These are phyloP conservation scores for Peromyscus aztecus DNA, from an alignment of 2,797 vertebrate species.

Conservation along the genomic window DNA sequence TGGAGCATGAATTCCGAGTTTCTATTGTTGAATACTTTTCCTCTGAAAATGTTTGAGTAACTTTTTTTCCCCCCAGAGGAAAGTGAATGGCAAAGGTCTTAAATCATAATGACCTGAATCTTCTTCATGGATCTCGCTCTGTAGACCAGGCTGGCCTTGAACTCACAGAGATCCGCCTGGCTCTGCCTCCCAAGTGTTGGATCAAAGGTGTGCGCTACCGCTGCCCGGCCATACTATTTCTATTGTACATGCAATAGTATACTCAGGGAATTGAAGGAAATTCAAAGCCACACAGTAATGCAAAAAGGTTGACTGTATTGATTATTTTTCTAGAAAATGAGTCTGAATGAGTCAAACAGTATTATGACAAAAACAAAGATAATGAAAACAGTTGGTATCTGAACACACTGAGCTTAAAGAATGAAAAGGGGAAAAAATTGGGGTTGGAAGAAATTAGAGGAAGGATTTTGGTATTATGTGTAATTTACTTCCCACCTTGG, in stretches of 20 bases:
- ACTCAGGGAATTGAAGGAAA: not conserved
- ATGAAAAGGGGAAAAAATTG: not conserved
- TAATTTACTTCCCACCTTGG: not conserved
- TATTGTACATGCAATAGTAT: not conserved
- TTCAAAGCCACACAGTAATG: not conserved
- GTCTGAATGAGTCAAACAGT: not conserved
- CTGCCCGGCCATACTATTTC: not conserved
- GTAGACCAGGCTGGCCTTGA: no score
- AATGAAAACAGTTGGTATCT: conserved; percentile 17
- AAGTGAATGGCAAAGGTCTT: conserved; percentile 17
- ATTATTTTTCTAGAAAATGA: conserved; percentile 46
- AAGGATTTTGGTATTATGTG: not conserved
- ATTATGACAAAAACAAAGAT: conserved; percentile 12
- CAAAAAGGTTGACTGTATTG: not conserved
- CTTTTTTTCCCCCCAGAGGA: not conserved
- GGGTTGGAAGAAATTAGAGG: not conserved
- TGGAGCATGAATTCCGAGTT: not conserved
- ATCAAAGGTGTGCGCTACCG: no score
- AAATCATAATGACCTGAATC: conserved; percentile 12
- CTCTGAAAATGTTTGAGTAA: conserved; percentile 30
- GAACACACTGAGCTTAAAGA: not conserved
- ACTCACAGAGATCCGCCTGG: no score
- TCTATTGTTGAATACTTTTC: not conserved
- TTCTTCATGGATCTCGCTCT: not conserved
- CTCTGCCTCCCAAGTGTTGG: no score